Percentiles rank a stretch among this genome's conserved stretches.
Conservation (phyloP, 2,113 vertebrate species). For the Pimephales promelas region DNA sequence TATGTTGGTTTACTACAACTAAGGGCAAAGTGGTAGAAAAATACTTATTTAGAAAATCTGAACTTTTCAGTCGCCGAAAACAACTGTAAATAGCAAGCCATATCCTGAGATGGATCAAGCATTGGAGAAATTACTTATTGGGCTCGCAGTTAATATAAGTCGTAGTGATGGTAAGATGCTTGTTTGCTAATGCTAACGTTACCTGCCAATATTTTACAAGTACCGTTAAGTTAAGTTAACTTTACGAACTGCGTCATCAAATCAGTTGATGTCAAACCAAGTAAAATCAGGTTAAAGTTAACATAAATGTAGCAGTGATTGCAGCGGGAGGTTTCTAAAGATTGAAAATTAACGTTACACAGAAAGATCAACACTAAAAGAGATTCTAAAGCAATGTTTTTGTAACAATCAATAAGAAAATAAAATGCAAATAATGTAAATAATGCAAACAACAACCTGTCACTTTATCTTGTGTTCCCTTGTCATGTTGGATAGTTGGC, state of each 20-base stretch:
- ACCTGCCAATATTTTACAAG: background rate
- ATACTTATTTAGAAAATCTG: background rate
- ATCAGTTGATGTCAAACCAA: background rate
- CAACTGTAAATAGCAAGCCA: background rate
- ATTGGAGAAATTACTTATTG: conserved; percentile 37
- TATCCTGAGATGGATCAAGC: conserved; percentile 42
- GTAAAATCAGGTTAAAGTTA: too few relatives aligned
- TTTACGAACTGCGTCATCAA: background rate
- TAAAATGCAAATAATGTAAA: too few relatives aligned
- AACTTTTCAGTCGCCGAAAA: background rate
- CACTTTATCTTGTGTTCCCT: background rate
- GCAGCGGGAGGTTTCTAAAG: background rate
- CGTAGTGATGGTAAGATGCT: conserved; percentile 54
- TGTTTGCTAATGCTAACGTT: too few relatives aligned
- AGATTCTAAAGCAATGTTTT: background rate
- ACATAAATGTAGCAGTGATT: background rate
- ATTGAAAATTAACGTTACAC: background rate
- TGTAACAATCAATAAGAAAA: background rate
- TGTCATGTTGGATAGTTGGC: background rate
- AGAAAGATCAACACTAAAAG: background rate
- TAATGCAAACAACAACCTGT: background rate
- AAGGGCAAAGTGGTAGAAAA: background rate
- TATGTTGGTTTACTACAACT: background rate
- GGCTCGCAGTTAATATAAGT: conserved; percentile 46
- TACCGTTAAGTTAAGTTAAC: background rate